Base-by-base conservation (phyloP, 92 coral and sea anemone genomes). In the Porites evermanni region DNA sequence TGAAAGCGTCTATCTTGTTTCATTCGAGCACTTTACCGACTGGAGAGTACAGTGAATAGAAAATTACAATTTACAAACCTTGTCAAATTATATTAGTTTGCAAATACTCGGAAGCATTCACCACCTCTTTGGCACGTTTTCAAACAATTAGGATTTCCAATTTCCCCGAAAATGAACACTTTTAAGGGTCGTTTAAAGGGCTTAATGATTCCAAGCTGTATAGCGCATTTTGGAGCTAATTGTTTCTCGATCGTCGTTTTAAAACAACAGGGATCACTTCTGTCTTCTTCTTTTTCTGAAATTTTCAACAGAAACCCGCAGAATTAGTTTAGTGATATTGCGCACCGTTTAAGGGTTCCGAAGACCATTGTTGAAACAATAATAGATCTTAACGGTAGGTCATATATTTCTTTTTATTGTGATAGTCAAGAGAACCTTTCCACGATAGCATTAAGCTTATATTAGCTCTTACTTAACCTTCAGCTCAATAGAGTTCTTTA, bases 191-290 rank as follows among this genome's bases (percentile, higher is more conserved):
- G 11, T 83, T 64, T 53, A 63, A 51, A 83, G 80, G 18, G 67
- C 74, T 16, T 73, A 83, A 73, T 83, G 72, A 74, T 52, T 72
- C 23, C 19, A 56, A 17, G 64, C 51, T 83, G 74, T 83, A 64
- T 83, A 67, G 65, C 54, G 53, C 32, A 14, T 23, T 50, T 79
- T 74, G 12, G 51, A 63, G 67, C 77, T 72, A 63, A 73, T 83
- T 83, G 64, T 64, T 79, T 23, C 64, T 64, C 51, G 7, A 14
- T 38, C 6, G 32, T 29, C 32, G 32, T 29, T 29, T 29, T 29
- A 52, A 18, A 3, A 53, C 21, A 21, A 80, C 66, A 70, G 56
- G 76, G 75, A 53, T 20, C 74, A 54, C 67, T 52, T 54, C 23
- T 8, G 69, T 19, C 12, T 59, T 58, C 58, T 16, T 61, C 21